A percentile compares a stretch with the other conserved stretches of the same genome.
Evolutionary conservation across 2,797 vertebrate genomes (phyloP).

Genomic region (Staurois parvus): DNA sequence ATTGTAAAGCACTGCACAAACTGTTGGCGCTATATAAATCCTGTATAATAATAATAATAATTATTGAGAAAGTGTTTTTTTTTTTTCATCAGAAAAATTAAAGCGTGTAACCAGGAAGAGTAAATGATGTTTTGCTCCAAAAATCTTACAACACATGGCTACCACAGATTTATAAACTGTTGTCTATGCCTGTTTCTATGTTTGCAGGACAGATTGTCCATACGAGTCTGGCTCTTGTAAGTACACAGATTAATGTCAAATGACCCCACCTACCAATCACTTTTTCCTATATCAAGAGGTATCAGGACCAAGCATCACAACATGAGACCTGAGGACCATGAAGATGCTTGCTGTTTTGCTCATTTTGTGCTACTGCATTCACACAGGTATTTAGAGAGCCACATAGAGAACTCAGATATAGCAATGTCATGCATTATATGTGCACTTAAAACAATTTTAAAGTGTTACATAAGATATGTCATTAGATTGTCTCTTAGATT

Average conservation of each 20-base stretch:
- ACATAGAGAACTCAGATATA: neutral
- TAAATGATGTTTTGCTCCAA: too few relatives aligned
- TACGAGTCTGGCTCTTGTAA: neutral
- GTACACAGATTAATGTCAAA: slow-evolving; percentile 15
- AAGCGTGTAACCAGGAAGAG: too few relatives aligned
- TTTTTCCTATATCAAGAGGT: slow-evolving; percentile 1
- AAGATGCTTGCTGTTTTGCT: slow-evolving; percentile 3
- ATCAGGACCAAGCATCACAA: neutral
- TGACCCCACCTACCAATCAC: neutral
- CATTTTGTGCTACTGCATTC: neutral
- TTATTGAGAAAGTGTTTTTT: too few relatives aligned
- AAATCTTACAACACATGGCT: neutral
- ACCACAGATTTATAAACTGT: slow-evolving; percentile 2
- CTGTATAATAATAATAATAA: too few relatives aligned
- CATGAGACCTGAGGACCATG: slow-evolving; percentile 3
- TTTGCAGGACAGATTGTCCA: slow-evolving; percentile 45
- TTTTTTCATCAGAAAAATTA: too few relatives aligned
- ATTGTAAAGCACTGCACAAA: too few relatives aligned
- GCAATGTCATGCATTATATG: too few relatives aligned
- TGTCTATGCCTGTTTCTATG: neutral
- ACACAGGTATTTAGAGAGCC: slow-evolving; percentile 31
- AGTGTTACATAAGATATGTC: too few relatives aligned
- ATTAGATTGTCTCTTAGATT: too few relatives aligned
- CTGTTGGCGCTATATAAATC: too few relatives aligned
- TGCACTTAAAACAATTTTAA: too few relatives aligned